phyloP scores from a whole-genome alignment of 1,140 invertebrate genomes.

The Aphaenogaster ashmeadi region DNA sequence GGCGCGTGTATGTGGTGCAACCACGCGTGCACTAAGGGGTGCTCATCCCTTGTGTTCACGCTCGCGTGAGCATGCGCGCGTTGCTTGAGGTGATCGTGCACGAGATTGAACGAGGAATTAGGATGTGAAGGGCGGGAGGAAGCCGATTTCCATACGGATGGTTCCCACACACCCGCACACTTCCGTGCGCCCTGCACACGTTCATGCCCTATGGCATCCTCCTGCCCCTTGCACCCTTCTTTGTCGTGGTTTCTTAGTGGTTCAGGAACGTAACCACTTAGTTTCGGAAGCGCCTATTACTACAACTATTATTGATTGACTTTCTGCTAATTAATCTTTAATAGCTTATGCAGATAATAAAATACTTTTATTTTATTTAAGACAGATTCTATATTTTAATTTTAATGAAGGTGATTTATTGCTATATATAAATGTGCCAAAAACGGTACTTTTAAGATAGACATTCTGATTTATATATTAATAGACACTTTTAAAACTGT shows the following conservation, averaged over 20 bases:
- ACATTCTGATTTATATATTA: not conserved
- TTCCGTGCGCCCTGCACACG: not conserved
- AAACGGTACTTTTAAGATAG: not conserved
- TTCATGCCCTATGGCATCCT: slow-evolving; percentile 33
- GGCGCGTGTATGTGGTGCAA: slow-evolving; percentile 26
- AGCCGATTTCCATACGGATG: slow-evolving; percentile 74
- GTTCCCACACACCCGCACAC: slow-evolving; percentile 35
- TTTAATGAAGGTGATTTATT: not conserved
- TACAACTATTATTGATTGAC: not conserved
- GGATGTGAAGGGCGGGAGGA: slow-evolving; percentile 52
- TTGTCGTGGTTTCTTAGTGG: slow-evolving; percentile 28
- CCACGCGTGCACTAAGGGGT: slow-evolving; percentile 40
- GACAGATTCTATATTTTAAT: not conserved
- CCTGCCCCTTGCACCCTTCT: not conserved
- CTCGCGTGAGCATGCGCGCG: slow-evolving; percentile 49
- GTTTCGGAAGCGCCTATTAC: not conserved
- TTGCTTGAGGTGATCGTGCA: slow-evolving; percentile 65
- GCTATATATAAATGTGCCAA: not conserved
- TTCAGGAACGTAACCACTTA: slow-evolving; percentile 24
- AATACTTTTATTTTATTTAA: not conserved
- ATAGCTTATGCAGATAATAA: not conserved
- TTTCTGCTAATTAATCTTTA: not conserved
- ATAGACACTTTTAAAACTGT: not conserved
- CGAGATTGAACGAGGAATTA: slow-evolving; percentile 60
- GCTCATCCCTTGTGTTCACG: slow-evolving; percentile 42